phyloP scores from a whole-genome alignment of 2,113 vertebrate genomes.

The Sinocyclocheilus anophthalmus region DNA sequence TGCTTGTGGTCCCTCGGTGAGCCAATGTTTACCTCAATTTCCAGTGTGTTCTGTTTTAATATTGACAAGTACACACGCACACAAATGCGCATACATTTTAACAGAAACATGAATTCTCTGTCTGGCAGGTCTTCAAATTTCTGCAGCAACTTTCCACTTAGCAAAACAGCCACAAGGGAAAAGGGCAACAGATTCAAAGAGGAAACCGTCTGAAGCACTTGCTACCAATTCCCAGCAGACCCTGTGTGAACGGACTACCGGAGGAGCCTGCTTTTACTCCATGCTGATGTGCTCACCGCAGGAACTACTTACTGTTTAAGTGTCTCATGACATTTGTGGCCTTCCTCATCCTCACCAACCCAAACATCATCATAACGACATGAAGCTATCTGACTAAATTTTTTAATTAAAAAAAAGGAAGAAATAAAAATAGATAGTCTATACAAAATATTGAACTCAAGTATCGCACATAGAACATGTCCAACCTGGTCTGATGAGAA shows the following conservation, averaged over 20 bases:
- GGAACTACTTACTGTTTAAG: conserved; percentile 31
- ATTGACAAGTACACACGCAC: conserved; percentile 22
- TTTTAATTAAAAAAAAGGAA: too few relatives aligned
- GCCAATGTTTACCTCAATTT: conserved; percentile 26
- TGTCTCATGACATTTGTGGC: conserved; percentile 53
- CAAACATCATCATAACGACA: neutral
- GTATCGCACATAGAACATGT: neutral
- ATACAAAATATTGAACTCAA: neutral
- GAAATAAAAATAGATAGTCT: neutral
- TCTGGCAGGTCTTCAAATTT: conserved; percentile 65
- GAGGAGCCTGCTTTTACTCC: conserved; percentile 64
- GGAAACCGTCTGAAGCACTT: conserved; percentile 61
- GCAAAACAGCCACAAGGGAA: conserved; percentile 55
- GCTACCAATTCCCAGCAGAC: conserved; percentile 64
- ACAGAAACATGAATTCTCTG: conserved; percentile 14
- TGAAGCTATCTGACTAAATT: conserved; percentile 14
- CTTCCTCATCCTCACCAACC: conserved; percentile 9
- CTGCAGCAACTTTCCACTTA: conserved; percentile 69
- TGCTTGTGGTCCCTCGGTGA: conserved; percentile 6
- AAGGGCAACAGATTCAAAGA: conserved; percentile 34
- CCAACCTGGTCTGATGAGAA: neutral
- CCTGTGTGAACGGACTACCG: conserved; percentile 74
- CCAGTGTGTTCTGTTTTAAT: conserved; percentile 18
- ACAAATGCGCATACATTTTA: neutral
- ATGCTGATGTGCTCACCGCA: conserved; percentile 20